These are phyloP conservation scores for Garrulus glandarius DNA, from an alignment of 2,797 vertebrate species.

Conservation along the genomic window DNA sequence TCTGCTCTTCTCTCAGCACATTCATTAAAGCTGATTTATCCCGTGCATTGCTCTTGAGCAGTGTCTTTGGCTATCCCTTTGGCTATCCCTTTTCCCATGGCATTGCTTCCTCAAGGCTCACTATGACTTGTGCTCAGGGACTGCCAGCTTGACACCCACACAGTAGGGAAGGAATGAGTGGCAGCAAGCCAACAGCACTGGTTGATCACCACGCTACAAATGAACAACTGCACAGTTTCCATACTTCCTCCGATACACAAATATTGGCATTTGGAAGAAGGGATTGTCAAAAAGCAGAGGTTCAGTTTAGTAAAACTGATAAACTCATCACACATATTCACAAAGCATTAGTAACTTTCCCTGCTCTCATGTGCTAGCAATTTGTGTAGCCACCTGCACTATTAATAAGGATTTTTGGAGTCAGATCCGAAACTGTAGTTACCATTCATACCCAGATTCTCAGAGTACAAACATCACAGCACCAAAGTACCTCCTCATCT, in stretches of 20 bases:
- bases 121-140: not conserved
- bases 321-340: not conserved
- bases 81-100: not conserved
- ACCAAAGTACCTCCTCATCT: not conserved
- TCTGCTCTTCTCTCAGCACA: accelerated
- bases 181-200: not conserved
- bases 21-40: not conserved
- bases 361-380: not conserved
- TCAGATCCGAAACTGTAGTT: not conserved
- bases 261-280: not conserved
- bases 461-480: not conserved
- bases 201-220: not conserved
- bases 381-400: not conserved
- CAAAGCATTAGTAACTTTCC: not conserved
- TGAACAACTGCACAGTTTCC: not conserved
- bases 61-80: not conserved
- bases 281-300: not conserved
- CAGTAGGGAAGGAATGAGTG: not conserved
- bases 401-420: not conserved
- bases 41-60: not conserved
- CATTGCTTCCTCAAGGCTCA: accelerated
- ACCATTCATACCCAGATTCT: not conserved
- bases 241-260: not conserved
- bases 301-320: not conserved
- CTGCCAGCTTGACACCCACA: not conserved